A percentile compares a stretch with the other conserved stretches of the same genome.
Evolutionary conservation across 2,113 vertebrate species (phyloP).

Genomic region (Aviceda subcristata): DNA sequence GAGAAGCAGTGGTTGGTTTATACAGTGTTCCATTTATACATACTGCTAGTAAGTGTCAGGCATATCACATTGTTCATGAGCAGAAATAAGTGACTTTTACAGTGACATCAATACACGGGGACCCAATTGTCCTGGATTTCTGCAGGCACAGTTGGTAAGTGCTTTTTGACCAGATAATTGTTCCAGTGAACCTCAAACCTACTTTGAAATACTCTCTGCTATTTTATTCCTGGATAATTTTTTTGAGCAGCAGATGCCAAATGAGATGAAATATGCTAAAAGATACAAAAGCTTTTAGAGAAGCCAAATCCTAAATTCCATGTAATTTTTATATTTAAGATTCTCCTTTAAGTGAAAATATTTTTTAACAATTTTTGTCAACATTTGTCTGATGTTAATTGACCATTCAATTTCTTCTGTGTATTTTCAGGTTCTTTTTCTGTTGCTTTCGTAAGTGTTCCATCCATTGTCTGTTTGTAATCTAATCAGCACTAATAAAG

Average conservation of each 20-base stretch:
- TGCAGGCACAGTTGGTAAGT: not conserved
- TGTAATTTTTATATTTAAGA: not conserved
- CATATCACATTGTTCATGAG: not conserved
- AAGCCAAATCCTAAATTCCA: not conserved
- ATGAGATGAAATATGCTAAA: not conserved
- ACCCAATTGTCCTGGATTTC: not conserved
- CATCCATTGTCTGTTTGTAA: not conserved
- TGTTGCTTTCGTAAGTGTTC: not conserved
- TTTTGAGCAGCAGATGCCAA: not conserved
- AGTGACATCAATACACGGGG: not conserved
- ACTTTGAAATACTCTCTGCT: not conserved
- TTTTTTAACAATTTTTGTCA: not conserved
- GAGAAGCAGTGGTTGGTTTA: not conserved
- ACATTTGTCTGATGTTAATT: not conserved
- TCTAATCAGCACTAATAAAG: not conserved
- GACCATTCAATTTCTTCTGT: not conserved
- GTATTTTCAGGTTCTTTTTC: not conserved
- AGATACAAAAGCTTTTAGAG: not conserved
- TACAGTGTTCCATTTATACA: not conserved
- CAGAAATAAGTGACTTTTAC: not conserved
- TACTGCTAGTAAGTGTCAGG: not conserved
- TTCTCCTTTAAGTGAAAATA: not conserved
- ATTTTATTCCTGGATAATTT: not conserved
- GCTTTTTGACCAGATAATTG: not conserved
- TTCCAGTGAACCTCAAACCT: not conserved